These are phyloP conservation scores for Xenopus laevis DNA, from an alignment of 2,113 vertebrate species.

Conservation along the genomic window DNA sequence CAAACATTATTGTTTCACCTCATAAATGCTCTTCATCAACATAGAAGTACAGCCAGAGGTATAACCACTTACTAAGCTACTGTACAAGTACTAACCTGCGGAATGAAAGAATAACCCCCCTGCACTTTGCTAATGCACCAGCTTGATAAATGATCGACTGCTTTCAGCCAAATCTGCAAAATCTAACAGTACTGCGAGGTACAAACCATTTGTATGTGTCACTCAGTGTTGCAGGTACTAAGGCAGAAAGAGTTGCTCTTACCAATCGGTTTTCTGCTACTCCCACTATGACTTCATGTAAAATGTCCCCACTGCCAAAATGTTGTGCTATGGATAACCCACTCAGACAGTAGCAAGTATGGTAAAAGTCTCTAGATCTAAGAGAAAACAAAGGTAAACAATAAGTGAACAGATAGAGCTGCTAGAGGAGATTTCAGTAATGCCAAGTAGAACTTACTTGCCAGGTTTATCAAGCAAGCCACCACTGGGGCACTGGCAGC, in stretches of 20 bases:
- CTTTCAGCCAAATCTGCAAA: too few relatives aligned
- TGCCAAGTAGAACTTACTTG: slow-evolving; percentile 76
- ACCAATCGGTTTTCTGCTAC: slow-evolving; percentile 85
- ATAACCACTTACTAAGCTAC: too few relatives aligned
- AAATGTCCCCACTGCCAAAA: slow-evolving; percentile 80
- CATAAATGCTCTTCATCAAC: too few relatives aligned
- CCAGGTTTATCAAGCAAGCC: slow-evolving; percentile 94
- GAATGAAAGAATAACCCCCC: too few relatives aligned
- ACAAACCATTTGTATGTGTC: too few relatives aligned
- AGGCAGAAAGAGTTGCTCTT: slow-evolving; percentile 49
- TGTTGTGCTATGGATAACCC: slow-evolving; percentile 93
- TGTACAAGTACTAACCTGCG: too few relatives aligned
- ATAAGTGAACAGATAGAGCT: background rate
- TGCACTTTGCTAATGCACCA: too few relatives aligned
- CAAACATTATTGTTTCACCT: too few relatives aligned
- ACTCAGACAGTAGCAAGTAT: slow-evolving; percentile 96
- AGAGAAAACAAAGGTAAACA: background rate
- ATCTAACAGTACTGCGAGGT: too few relatives aligned
- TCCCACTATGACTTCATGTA: slow-evolving; percentile 80
- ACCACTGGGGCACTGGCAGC: slow-evolving; percentile 89
- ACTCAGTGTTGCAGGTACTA: too few relatives aligned
- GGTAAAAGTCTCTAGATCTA: slow-evolving; percentile 95
- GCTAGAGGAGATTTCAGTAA: background rate
- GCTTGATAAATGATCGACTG: too few relatives aligned
- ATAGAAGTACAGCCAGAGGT: too few relatives aligned